These are phyloP conservation scores for Clusia tigrina DNA, from an alignment of 2,888 invertebrate species.

Conservation along the genomic window DNA sequence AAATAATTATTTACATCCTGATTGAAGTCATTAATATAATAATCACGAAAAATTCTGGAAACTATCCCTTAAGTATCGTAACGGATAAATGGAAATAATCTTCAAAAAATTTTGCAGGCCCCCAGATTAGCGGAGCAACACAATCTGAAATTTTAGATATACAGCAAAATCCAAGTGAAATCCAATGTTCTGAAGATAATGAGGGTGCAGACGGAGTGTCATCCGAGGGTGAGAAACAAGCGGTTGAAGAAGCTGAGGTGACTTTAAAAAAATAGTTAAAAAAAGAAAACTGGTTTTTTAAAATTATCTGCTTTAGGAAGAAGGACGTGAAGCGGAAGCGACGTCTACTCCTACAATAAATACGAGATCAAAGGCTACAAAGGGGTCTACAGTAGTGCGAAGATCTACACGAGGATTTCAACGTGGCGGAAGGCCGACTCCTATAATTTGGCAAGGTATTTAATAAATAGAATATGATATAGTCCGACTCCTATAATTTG, in stretches of 20 bases:
- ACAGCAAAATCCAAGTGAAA: slow-evolving; percentile 56
- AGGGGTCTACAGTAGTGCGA: slow-evolving; percentile 58
- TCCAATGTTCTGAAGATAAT: slow-evolving; percentile 57
- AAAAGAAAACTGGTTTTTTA: neutral
- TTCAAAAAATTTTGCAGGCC: no score
- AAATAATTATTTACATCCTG: no score
- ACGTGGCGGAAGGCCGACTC: slow-evolving; percentile 67
- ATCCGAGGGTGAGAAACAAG: slow-evolving; percentile 72
- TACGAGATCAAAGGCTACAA: slow-evolving; percentile 64
- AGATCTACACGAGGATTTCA: slow-evolving; percentile 58
- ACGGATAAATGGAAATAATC: no score
- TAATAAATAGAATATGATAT: no score
- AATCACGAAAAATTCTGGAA: no score
- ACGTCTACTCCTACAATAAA: slow-evolving; percentile 70
- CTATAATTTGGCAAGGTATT: slow-evolving; percentile 70
- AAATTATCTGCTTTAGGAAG: slow-evolving; percentile 66
- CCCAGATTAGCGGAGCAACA: slow-evolving; percentile 64
- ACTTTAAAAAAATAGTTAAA: neutral
- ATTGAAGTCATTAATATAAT: no score
- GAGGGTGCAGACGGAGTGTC: slow-evolving; percentile 67
- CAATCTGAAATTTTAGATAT: slow-evolving; percentile 64
- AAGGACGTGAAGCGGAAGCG: slow-evolving; percentile 84
- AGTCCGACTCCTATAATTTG: slow-evolving; percentile 73
- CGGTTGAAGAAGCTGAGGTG: slow-evolving; percentile 62
- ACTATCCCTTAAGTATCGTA: no score